Evolutionary conservation across 2,888 invertebrate genomes (phyloP), one percentile per base, ranked within the genome.

Genomic region (Stegophylla sp.): DNA sequence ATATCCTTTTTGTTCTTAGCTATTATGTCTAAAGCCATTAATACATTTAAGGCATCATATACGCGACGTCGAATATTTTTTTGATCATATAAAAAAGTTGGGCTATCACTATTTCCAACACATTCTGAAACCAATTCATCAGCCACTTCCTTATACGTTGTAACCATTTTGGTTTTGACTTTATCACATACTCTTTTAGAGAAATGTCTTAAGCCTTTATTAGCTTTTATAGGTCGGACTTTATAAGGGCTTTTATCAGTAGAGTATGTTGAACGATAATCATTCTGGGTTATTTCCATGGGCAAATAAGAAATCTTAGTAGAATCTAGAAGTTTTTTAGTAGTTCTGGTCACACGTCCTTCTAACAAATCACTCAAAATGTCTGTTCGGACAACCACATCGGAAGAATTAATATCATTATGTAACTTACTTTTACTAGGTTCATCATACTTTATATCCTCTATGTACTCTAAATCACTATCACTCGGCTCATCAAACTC

Each of bases 121-220:
- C 72, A 81, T 81, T 81, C 81, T 26, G 73, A 43, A 17, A 81
- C 81, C 45, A 81, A 43, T 64, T 81, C 81, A 73, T 81, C 81
- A n/a, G 81, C 81, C 0, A 81, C 81, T 74, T 81, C 81, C 66
- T 74, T 81, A 15, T 81, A 81, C 1, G 81, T 81, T 26, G 81
- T 81, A 10, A 74, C 73, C 56, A 72, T 74, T 81, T 81, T 81
- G 23, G 72, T 72, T 56, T 74, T 81, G 4, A 81, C 73, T 20
- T 81, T 81, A 66, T 81, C 81, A 53, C 81, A 81, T 15, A 81
- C 81, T 45, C 81, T 81, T 74, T 81, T 81, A 0, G 81, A 81
- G n/a, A 81, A 81, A 74, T 81, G 73, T 28, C 81, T 64, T 66
- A 81, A 56, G 13, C 81, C 81, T 81, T 81, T 81, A 20, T 79